Base-by-base conservation (phyloP, 1,140 invertebrate genomes). In the Cataglyphis hispanica region DNA sequence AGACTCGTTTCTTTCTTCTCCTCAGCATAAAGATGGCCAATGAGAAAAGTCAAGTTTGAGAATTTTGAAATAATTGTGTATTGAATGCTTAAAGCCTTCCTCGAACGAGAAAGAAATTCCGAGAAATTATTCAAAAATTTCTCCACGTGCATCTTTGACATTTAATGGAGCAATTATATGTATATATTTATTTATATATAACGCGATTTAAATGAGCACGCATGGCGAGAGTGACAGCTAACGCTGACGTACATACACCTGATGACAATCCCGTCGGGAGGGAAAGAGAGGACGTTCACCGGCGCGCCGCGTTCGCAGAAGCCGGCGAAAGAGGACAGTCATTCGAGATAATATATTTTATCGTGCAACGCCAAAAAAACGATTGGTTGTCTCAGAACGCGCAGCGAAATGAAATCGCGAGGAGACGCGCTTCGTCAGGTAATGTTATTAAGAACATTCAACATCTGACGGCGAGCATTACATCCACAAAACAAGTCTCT, bases 311-410 rank as follows among this genome's bases (percentile, higher is more conserved):
- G 72, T 87, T 90, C 77, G 76, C 43, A 78, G 81, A 87, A 90
- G 80, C 56, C 60, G 34, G 67, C 64, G 75, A 78, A 72, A 87
- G 70, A 78, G 60, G 81, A 83, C 69, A 90, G 86, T 90, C 89
- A 90, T 90, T 72, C 74, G 43, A 61, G 64, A 90, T 90, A 90
- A 90, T 90, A 87, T 83, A 90, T 90, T 87, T 90, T 86, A 87
- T 90, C 70, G 22, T 66, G 58, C 31, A 56, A 84, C 34, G 63
- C 6, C 53, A 63, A 72, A 69, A 78, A 81, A 78, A 43, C 11
- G 34, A 40, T 58, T 16, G 25, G 81, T n/a, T 64, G 60, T 58
- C 37, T 74, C 25, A 43, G 84, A 27, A 76, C 50, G 66, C 53
- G 74, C 66, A 77, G 72, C 86, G 72, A 89, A 87, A 89, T 63